These are phyloP conservation scores for Sprattus sprattus DNA, from an alignment of 2,113 vertebrate species.

Conservation along the genomic window DNA sequence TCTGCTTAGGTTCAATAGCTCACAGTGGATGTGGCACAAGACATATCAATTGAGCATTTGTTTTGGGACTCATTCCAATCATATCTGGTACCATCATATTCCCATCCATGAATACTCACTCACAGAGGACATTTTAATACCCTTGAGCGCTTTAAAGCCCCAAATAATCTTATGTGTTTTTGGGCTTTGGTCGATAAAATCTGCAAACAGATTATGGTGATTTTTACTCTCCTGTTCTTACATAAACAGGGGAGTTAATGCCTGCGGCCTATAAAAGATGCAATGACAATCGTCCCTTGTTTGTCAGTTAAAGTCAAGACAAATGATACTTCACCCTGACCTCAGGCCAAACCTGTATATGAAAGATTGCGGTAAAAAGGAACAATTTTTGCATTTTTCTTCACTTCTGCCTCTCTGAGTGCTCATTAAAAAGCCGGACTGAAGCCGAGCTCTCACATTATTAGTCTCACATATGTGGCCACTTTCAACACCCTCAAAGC, in stretches of 20 bases:
- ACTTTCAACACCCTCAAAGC: background rate
- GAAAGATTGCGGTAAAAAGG: background rate
- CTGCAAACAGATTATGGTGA: background rate
- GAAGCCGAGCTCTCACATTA: background rate
- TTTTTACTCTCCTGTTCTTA: background rate
- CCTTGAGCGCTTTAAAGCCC: conserved; percentile 10
- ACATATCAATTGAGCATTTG: background rate
- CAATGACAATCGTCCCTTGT: background rate
- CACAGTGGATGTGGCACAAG: background rate
- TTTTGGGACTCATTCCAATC: background rate
- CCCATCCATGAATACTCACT: background rate
- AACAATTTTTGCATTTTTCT: background rate
- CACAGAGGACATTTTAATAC: background rate
- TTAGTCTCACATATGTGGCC: background rate
- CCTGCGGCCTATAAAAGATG: conserved; percentile 10
- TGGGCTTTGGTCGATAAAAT: background rate
- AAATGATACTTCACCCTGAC: background rate
- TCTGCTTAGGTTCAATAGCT: background rate
- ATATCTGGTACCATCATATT: background rate
- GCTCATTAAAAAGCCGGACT: background rate
- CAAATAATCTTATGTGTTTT: background rate
- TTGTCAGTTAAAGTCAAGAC: background rate
- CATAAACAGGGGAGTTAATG: conserved; percentile 2
- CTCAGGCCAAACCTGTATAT: background rate
- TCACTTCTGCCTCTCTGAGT: background rate